These are phyloP conservation scores for Tetragonula carbonaria DNA, from an alignment of 2,888 invertebrate genomes.

Conservation along the genomic window DNA sequence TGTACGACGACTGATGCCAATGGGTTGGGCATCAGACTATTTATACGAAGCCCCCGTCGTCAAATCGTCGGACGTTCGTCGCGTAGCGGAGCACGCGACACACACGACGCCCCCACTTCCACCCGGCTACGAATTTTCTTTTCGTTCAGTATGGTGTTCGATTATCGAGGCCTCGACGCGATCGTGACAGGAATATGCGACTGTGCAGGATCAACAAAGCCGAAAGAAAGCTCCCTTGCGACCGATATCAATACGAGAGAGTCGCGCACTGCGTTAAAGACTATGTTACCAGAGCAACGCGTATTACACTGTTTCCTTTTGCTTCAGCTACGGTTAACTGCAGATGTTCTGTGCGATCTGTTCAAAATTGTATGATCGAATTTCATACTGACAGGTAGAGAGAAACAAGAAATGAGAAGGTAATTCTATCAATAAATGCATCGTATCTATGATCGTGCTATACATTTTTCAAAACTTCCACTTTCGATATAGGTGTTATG, in stretches of 20 bases:
- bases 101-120: slow-evolving; percentile 71
- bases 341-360: neutral
- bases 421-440: neutral
- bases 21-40: slow-evolving; percentile 79
- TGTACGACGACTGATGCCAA: slow-evolving; percentile 81
- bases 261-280: slow-evolving; percentile 46
- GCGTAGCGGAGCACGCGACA: slow-evolving; percentile 56
- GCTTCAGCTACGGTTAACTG: slow-evolving; percentile 3
- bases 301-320: slow-evolving; percentile 47
- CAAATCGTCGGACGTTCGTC: slow-evolving; percentile 46
- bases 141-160: slow-evolving; percentile 83
- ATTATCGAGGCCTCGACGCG: slow-evolving; percentile 82
- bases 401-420: neutral
- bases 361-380: neutral
- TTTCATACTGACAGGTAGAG: neutral
- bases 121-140: slow-evolving; percentile 81
- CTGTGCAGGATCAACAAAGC: slow-evolving; percentile 46
- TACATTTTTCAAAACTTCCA: neutral
- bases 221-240: slow-evolving; percentile 44
- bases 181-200: slow-evolving; percentile 76
- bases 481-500: neutral
- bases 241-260: slow-evolving; percentile 24
- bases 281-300: slow-evolving; percentile 43
- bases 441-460: neutral
- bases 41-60: slow-evolving; percentile 79